Conservation (phyloP, 2,888 invertebrate species). For the Ochropacha duplaris region DNA sequence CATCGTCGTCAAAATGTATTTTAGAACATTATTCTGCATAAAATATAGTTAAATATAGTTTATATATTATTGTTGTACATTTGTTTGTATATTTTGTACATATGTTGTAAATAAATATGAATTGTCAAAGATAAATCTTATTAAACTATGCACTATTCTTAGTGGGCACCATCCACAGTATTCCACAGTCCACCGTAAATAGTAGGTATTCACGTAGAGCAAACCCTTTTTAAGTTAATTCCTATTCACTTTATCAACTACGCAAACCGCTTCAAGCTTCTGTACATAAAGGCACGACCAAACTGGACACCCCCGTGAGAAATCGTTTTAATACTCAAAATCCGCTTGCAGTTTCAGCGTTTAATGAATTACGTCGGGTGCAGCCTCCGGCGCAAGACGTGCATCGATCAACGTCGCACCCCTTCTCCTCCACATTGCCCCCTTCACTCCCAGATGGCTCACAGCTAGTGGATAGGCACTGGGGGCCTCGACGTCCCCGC, state of each 20-base stretch:
- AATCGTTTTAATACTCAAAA: conserved; percentile 83
- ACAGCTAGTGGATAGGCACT: conserved; percentile 58
- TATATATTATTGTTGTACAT: too few species aligned
- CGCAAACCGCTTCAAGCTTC: conserved; percentile 58
- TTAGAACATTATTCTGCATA: too few species aligned
- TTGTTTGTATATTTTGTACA: too few species aligned
- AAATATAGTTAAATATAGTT: too few species aligned
- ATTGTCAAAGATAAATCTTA: not conserved
- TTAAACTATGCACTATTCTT: not conserved
- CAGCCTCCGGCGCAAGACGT: conserved; percentile 85
- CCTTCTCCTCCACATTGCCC: conserved; percentile 34
- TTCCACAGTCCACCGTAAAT: conserved; percentile 12
- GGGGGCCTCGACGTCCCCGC: conserved; percentile 58
- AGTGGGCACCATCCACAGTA: not conserved
- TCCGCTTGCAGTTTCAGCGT: conserved; percentile 81
- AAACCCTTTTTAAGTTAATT: conserved; percentile 57
- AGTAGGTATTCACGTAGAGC: conserved; percentile 29
- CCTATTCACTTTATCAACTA: conserved; percentile 65
- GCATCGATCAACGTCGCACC: conserved; percentile 85
- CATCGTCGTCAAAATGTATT: too few species aligned
- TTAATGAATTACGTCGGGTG: conserved; percentile 83
- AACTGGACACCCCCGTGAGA: conserved; percentile 78
- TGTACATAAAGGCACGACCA: conserved; percentile 61
- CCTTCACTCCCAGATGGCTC: conserved; percentile 30
- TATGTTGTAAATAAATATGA: too few species aligned